Conservation (phyloP, 2,888 invertebrate genomes). For the Stenchaetothrips biformis region DNA sequence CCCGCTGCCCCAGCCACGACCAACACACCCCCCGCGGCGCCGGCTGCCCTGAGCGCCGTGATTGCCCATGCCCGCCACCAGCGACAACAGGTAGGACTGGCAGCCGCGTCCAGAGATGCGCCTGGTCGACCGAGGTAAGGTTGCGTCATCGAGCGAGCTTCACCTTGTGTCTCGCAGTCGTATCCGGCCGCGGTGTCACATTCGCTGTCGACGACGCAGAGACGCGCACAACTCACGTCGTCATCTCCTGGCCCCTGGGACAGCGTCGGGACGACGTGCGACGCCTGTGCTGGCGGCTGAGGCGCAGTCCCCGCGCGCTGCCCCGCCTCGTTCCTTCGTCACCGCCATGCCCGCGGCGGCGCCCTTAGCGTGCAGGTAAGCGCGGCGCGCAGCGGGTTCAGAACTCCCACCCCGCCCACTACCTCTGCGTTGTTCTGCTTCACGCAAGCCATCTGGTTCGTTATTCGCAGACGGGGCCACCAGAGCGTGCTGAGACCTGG, state of each 20-base stretch:
- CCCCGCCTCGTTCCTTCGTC: slow-evolving; percentile 11
- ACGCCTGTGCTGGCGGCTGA: background rate
- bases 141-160: background rate
- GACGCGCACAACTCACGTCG: background rate
- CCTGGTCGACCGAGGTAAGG: background rate
- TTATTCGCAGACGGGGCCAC: background rate
- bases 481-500: slow-evolving; percentile 41
- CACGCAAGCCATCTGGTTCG: no score
- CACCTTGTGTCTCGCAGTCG: background rate
- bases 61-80: background rate
- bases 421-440: background rate
- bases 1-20: background rate
- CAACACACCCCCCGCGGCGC: background rate
- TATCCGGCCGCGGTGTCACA: background rate
- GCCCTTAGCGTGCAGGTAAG: background rate
- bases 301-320: slow-evolving; percentile 18
- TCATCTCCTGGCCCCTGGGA: slow-evolving; percentile 13
- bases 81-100: background rate
- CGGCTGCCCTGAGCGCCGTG: slow-evolving; percentile 4
- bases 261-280: slow-evolving; percentile 12
- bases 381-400: background rate
- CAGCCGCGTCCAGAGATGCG: background rate
- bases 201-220: slow-evolving; percentile 4
- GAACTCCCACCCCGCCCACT: background rate
- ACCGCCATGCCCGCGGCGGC: background rate